phyloP scores from a whole-genome alignment of 1,140 invertebrate species.

The Diorhabda carinulata region DNA sequence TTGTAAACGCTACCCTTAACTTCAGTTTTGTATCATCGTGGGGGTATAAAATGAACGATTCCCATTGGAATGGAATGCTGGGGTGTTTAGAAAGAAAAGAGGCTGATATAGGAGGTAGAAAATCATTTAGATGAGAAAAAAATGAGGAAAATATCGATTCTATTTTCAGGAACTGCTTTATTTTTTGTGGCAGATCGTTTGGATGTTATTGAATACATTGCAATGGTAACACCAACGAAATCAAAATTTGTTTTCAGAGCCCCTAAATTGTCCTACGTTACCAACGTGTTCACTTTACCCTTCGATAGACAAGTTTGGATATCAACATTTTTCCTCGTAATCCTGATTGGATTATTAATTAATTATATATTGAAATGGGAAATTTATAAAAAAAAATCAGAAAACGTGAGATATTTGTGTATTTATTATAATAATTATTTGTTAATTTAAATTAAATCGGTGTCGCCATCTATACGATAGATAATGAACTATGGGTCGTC shows the following conservation, averaged over 20 bases:
- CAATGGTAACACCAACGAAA: slow-evolving; percentile 57
- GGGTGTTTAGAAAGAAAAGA: slow-evolving; percentile 55
- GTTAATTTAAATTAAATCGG: background rate
- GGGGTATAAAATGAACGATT: slow-evolving; percentile 50
- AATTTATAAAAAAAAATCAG: slow-evolving; percentile 28
- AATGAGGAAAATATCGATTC: background rate
- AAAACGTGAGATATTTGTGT: no score
- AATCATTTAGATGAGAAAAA: background rate
- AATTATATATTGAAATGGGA: slow-evolving; percentile 48
- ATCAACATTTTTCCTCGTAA: slow-evolving; percentile 49
- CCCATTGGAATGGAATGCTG: slow-evolving; percentile 61
- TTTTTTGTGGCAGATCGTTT: slow-evolving; percentile 59
- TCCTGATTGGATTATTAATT: slow-evolving; percentile 45
- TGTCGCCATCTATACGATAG: background rate
- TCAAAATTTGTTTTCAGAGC: slow-evolving; percentile 62
- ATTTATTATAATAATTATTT: background rate
- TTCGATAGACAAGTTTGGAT: slow-evolving; percentile 60
- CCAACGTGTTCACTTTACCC: slow-evolving; percentile 60
- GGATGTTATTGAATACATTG: slow-evolving; percentile 57
- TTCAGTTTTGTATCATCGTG: slow-evolving; percentile 53
- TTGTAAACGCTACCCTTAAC: slow-evolving; percentile 56
- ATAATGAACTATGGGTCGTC: background rate
- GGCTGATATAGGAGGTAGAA: slow-evolving; percentile 58
- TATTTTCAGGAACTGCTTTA: slow-evolving; percentile 53
- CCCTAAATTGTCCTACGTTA: slow-evolving; percentile 63